These are phyloP conservation scores for Psilopsiagon aymara DNA, from an alignment of 2,113 vertebrate genomes.

Conservation along the genomic window DNA sequence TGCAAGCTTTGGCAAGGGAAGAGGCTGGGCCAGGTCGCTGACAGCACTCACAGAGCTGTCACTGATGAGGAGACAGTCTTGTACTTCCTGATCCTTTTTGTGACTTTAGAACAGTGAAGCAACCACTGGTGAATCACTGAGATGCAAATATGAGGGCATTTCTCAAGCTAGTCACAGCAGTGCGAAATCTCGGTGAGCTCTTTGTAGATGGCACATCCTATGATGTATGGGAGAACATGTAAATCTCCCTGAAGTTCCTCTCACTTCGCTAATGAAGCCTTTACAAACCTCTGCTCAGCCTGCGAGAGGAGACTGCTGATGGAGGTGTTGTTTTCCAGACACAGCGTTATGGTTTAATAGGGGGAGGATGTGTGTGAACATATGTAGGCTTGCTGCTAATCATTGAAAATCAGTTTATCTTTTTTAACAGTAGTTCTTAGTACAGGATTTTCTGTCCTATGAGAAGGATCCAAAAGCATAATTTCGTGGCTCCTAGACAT, in stretches of 20 bases:
- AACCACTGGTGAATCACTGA: fast-evolving
- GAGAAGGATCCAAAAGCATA: not conserved
- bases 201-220: fast-evolving
- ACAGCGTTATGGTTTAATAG: fast-evolving
- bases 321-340: not conserved
- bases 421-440: not conserved
- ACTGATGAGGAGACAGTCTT: not conserved
- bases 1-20: not conserved
- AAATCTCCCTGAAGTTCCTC: not conserved
- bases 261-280: fast-evolving
- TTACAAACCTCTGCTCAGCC: not conserved
- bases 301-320: not conserved
- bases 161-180: not conserved
- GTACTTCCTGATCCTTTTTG: not conserved
- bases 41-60: fast-evolving
- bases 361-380: not conserved
- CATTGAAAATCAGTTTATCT: not conserved
- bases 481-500: not conserved
- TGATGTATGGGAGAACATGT: fast-evolving
- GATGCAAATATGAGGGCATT: fast-evolving
- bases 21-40: not conserved
- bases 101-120: not conserved
- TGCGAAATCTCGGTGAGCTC: fast-evolving
- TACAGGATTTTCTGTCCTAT: not conserved
- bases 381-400: not conserved